These are phyloP conservation scores for Lymantria dispar DNA, from an alignment of 2,888 invertebrate species.

Conservation along the genomic window DNA sequence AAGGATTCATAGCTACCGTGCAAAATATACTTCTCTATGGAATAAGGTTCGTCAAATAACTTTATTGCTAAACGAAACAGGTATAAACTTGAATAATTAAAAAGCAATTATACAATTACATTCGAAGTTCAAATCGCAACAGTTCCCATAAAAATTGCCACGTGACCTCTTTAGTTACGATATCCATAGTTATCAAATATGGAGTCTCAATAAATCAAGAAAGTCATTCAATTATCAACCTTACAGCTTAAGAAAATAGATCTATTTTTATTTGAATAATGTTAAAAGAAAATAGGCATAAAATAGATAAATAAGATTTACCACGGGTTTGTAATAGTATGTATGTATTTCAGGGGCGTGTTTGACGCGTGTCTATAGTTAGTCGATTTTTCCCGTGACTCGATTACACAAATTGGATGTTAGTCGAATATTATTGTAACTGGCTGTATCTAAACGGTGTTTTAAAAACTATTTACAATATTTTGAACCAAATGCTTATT, in stretches of 20 bases:
- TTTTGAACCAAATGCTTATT: background rate
- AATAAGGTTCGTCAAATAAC: too few species aligned
- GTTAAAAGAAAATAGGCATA: conserved; percentile 47
- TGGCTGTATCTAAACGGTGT: conserved; percentile 10
- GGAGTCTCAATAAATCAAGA: conserved; percentile 1
- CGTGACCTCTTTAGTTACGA: conserved; percentile 65
- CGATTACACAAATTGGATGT: conserved; percentile 40
- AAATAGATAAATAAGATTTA: conserved; percentile 69
- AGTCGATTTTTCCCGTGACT: conserved; percentile 68
- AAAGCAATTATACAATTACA: conserved; percentile 35
- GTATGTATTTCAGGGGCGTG: conserved; percentile 70
- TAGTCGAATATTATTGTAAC: conserved; percentile 14
- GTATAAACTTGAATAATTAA: conserved; percentile 19
- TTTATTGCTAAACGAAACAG: background rate
- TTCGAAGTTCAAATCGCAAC: conserved; percentile 41
- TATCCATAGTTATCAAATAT: conserved; percentile 27
- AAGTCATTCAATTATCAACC: conserved; percentile 7
- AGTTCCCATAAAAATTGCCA: conserved; percentile 74
- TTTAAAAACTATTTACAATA: conserved; percentile 1
- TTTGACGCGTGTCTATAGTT: conserved; percentile 64
- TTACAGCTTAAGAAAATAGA: background rate
- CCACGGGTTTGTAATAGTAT: conserved; percentile 56
- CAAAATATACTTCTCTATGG: too few species aligned
- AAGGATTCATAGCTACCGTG: too few species aligned
- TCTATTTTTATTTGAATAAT: background rate